These are phyloP conservation scores for Pentalonia nigronervosa DNA, from an alignment of 1,140 invertebrate genomes.

Conservation along the genomic window DNA sequence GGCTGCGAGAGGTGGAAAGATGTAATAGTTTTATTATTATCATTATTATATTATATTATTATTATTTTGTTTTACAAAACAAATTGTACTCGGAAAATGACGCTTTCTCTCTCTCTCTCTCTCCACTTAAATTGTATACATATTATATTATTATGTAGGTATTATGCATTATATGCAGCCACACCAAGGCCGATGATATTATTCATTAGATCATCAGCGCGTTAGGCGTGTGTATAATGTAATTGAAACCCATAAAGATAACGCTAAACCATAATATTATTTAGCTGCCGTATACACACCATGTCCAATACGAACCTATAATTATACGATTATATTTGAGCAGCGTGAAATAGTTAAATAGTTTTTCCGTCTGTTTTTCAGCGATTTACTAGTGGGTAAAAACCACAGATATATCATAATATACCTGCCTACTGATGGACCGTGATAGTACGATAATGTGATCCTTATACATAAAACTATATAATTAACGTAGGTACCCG, in stretches of 20 bases:
- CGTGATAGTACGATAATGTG: not conserved
- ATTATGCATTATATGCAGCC: constrained; percentile 8
- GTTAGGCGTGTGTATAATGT: not conserved
- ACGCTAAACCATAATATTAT: not conserved
- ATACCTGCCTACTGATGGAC: not conserved
- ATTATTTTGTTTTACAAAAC: not conserved
- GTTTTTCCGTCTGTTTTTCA: not conserved
- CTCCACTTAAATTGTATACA: not conserved
- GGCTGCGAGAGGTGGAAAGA: not conserved
- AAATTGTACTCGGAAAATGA: not conserved
- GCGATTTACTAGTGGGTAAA: not conserved
- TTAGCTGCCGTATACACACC: not conserved
- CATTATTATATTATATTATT: not conserved
- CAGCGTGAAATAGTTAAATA: not conserved
- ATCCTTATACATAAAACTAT: not conserved
- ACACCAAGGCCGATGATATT: not conserved
- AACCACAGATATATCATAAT: not conserved
- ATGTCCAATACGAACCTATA: not conserved
- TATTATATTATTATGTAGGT: not conserved
- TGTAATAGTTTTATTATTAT: constrained; percentile 13
- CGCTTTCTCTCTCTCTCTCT: not conserved
- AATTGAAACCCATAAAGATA: not conserved
- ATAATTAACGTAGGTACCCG: not conserved
- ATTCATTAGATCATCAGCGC: not conserved
- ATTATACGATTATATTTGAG: not conserved